Percentiles rank a stretch among this genome's conserved stretches.
phyloP scores from a whole-genome alignment of 2,113 vertebrate species.

The Hiodon alosoides region DNA sequence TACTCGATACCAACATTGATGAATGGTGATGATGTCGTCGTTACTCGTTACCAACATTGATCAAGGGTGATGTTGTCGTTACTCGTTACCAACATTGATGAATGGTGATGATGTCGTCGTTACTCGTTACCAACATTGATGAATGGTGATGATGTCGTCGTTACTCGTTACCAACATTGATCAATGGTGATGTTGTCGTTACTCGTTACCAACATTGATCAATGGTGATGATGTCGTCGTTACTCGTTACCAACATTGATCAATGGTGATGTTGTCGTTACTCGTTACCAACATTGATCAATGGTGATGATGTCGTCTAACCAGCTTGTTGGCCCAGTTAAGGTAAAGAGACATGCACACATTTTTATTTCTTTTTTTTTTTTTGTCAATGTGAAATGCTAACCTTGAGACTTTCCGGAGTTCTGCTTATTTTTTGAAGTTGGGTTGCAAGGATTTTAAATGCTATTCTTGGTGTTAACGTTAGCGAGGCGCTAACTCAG shows the following conservation, averaged over 20 bases:
- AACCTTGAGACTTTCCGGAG: slow-evolving; percentile 70
- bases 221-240: slow-evolving; percentile 49
- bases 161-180: not conserved
- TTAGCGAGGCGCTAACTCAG: too few species aligned
- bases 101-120: slow-evolving; percentile 40
- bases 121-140: too few species aligned
- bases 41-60: slow-evolving; percentile 42
- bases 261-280: slow-evolving; percentile 48
- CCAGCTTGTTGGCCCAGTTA: slow-evolving; percentile 42
- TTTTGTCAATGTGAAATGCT: slow-evolving; percentile 65
- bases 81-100: slow-evolving; percentile 37
- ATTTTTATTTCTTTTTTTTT: slow-evolving; percentile 22
- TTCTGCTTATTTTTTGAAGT: not conserved
- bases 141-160: not conserved
- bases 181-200: slow-evolving; percentile 13
- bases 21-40: slow-evolving; percentile 48
- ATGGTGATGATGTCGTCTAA: slow-evolving; percentile 40
- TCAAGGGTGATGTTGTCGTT: slow-evolving; percentile 49
- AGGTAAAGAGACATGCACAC: slow-evolving; percentile 36
- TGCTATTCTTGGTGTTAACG: too few species aligned
- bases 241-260: slow-evolving; percentile 46
- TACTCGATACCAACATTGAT: slow-evolving; percentile 5
- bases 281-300: slow-evolving; percentile 38
- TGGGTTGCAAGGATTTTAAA: too few species aligned
- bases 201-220: too few species aligned